phyloP scores from a whole-genome alignment of 2,113 vertebrate genomes.

The Pterophyllum scalare region DNA sequence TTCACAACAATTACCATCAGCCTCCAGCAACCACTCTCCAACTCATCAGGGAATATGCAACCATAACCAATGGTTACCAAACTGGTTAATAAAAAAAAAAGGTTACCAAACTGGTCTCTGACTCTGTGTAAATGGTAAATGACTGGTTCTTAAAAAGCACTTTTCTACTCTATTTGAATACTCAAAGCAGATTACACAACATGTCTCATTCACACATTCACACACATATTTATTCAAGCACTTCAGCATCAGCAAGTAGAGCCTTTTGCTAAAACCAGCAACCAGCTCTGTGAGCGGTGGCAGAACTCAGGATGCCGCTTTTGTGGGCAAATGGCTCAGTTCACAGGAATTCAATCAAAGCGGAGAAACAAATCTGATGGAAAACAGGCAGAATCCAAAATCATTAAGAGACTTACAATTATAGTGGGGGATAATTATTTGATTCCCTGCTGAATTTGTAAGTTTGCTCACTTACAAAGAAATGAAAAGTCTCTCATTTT shows the following conservation, averaged over 20 bases:
- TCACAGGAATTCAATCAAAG: not conserved
- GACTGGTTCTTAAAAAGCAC: not conserved
- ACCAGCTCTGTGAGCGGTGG: too few relatives aligned
- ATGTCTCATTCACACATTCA: too few relatives aligned
- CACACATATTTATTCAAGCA: too few relatives aligned
- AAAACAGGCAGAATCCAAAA: not conserved
- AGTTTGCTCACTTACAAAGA: too few relatives aligned
- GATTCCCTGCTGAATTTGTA: too few relatives aligned
- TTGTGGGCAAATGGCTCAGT: not conserved
- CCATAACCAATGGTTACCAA: not conserved
- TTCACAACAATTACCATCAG: not conserved
- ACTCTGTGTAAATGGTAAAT: not conserved
- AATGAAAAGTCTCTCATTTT: too few relatives aligned
- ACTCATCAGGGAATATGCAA: not conserved
- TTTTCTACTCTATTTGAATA: too few relatives aligned
- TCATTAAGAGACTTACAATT: not conserved
- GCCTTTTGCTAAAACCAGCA: not conserved
- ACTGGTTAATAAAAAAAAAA: too few relatives aligned
- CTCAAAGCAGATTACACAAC: too few relatives aligned
- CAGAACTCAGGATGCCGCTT: not conserved
- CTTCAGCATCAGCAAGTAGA: not conserved
- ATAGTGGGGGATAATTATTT: not conserved
- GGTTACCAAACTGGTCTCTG: not conserved
- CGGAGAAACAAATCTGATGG: not conserved
- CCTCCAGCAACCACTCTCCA: not conserved